phyloP scores from a whole-genome alignment of 1,140 invertebrate genomes.

The Drosophila mojavensis region DNA sequence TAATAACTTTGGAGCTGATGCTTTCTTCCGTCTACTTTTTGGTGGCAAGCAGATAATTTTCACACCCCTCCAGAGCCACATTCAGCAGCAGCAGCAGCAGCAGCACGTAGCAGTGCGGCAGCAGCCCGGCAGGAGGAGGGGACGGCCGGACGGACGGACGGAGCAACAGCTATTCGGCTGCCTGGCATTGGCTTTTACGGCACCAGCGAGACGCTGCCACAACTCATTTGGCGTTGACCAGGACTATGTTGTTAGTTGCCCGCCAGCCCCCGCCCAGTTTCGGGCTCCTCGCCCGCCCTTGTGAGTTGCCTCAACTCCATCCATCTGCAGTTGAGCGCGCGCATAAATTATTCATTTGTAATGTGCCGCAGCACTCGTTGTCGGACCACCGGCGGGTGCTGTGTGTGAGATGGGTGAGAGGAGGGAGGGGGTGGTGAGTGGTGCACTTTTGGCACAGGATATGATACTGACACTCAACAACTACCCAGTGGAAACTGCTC shows the following conservation, averaged over 20 bases:
- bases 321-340: slow-evolving; percentile 70
- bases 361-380: slow-evolving; percentile 64
- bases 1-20: slow-evolving; percentile 75
- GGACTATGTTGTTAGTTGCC: slow-evolving; percentile 37
- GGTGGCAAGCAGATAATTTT: slow-evolving; percentile 69
- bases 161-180: slow-evolving; percentile 60
- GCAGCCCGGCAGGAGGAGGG: background rate
- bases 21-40: slow-evolving; percentile 61
- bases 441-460: slow-evolving; percentile 80
- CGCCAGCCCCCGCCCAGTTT: slow-evolving; percentile 27
- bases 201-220: slow-evolving; percentile 71
- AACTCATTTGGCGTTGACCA: slow-evolving; percentile 78
- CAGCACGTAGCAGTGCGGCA: slow-evolving; percentile 32
- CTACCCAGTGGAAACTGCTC: slow-evolving; percentile 60
- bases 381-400: background rate
- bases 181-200: slow-evolving; percentile 60
- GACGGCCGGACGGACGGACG: slow-evolving; percentile 10
- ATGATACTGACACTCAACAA: slow-evolving; percentile 82
- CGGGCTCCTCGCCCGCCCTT: slow-evolving; percentile 36
- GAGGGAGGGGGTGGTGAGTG: slow-evolving; percentile 35
- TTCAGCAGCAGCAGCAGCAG: slow-evolving; percentile 8
- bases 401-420: background rate
- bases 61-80: slow-evolving; percentile 44
- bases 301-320: slow-evolving; percentile 56
- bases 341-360: slow-evolving; percentile 81